Conservation (phyloP, 2,113 vertebrate genomes). For the Chauna torquata region DNA sequence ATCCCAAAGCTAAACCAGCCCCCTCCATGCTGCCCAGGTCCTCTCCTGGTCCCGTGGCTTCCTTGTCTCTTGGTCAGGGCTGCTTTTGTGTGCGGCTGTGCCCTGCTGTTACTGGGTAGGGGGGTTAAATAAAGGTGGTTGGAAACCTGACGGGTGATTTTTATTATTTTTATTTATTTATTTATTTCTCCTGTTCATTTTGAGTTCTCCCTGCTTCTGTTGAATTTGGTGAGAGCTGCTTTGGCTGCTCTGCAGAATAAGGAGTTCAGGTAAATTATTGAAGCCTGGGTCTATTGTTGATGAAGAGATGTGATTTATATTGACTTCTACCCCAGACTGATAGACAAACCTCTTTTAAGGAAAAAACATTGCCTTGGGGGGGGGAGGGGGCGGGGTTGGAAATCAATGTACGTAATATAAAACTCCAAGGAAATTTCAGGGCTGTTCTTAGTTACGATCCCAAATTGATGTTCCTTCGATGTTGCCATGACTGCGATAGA, state of each 20-base stretch:
- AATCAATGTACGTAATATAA: background rate
- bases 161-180: background rate
- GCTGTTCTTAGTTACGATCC: conserved; percentile 18
- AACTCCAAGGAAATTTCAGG: conserved; percentile 41
- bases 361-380: background rate
- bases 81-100: background rate
- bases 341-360: background rate
- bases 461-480: conserved; percentile 54
- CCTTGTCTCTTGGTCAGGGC: background rate
- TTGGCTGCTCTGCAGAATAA: too few species aligned
- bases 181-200: background rate
- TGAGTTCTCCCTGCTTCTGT: background rate
- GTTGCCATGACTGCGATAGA: conserved; percentile 69
- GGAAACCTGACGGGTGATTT: background rate
- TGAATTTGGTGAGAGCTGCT: background rate
- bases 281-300: background rate
- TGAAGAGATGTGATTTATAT: background rate
- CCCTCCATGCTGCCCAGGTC: background rate
- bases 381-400: too few species aligned
- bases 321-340: background rate
- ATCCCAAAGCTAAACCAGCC: background rate
- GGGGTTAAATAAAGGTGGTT: background rate
- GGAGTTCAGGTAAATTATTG: rapidly evolving
- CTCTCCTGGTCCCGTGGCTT: background rate
- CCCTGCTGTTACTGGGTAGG: background rate